Conservation (phyloP, 2,113 vertebrate genomes). For the Nannobrachium achirus region DNA sequence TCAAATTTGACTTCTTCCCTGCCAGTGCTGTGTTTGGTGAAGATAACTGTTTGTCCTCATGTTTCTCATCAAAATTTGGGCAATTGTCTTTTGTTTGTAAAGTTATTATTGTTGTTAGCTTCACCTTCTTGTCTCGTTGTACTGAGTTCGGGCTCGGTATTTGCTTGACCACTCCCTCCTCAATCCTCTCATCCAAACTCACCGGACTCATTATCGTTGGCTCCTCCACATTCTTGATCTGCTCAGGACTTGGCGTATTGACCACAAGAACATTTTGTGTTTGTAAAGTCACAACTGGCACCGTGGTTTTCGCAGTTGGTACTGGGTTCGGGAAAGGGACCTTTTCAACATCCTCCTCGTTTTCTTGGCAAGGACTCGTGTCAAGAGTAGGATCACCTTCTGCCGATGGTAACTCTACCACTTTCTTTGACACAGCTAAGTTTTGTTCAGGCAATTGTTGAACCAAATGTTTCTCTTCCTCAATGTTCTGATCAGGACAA, state of each 20-base stretch:
- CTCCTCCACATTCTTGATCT: slow-evolving; percentile 2
- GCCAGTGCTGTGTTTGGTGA: neutral
- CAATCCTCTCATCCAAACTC: neutral
- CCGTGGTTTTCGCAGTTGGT: neutral
- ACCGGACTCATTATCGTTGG: neutral
- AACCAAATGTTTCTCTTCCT: too few relatives aligned
- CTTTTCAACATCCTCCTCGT: neutral
- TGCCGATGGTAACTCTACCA: neutral
- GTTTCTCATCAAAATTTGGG: neutral
- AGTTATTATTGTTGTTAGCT: slow-evolving; percentile 15
- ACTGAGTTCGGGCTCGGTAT: neutral
- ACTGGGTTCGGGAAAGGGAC: neutral
- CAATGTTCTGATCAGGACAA: neutral
- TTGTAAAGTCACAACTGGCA: neutral
- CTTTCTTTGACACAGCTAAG: neutral
- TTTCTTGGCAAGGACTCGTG: neutral
- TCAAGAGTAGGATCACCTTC: neutral
- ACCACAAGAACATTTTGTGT: neutral
- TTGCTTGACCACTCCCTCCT: neutral
- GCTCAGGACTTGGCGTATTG: neutral
- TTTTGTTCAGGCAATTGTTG: neutral
- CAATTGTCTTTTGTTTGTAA: slow-evolving; percentile 28
- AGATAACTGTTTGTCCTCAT: neutral
- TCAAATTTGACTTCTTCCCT: slow-evolving; percentile 33
- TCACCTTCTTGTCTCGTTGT: slow-evolving; percentile 30